These are phyloP conservation scores for Sicus ferrugineus DNA, from an alignment of 2,888 invertebrate species.

Conservation along the genomic window DNA sequence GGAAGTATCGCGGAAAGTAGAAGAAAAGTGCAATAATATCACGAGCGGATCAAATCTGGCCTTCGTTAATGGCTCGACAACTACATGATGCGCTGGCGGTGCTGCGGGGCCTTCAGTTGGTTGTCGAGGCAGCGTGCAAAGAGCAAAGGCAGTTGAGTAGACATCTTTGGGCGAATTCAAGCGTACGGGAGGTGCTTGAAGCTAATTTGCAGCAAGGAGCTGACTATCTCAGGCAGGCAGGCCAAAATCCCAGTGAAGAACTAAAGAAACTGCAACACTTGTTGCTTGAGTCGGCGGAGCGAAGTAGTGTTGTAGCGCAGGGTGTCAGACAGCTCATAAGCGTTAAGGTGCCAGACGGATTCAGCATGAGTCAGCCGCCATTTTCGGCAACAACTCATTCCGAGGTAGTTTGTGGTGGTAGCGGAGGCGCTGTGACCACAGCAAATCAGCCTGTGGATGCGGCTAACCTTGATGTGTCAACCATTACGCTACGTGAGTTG, in stretches of 20 bases:
- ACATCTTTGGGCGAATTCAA: slow-evolving; percentile 75
- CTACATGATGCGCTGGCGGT: slow-evolving; percentile 73
- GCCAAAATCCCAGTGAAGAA: slow-evolving; percentile 54
- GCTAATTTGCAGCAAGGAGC: slow-evolving; percentile 49
- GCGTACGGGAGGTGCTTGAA: slow-evolving; percentile 67
- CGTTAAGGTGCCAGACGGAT: slow-evolving; percentile 44
- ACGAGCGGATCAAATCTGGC: background rate
- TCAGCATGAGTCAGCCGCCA: slow-evolving; percentile 44
- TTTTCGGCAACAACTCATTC: background rate
- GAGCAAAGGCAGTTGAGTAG: slow-evolving; percentile 71
- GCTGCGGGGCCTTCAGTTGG: slow-evolving; percentile 74
- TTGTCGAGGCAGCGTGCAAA: slow-evolving; percentile 73
- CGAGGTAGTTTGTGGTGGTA: background rate
- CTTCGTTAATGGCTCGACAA: slow-evolving; percentile 60
- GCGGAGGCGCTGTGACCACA: background rate
- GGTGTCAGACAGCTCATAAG: slow-evolving; percentile 72
- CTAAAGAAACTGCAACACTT: slow-evolving; percentile 64
- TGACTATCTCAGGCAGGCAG: slow-evolving; percentile 47
- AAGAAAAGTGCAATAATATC: slow-evolving; percentile 9
- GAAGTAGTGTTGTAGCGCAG: slow-evolving; percentile 74
- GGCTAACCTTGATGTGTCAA: slow-evolving; percentile 60
- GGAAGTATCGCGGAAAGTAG: background rate
- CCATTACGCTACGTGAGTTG: slow-evolving; percentile 62
- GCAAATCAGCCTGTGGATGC: slow-evolving; percentile 48
- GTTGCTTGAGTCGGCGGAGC: slow-evolving; percentile 69